Percentiles rank a stretch among this genome's conserved stretches.
These are phyloP conservation scores for Saccopteryx leptura DNA, from an alignment of 2,113 vertebrate species.

Conservation along the genomic window DNA sequence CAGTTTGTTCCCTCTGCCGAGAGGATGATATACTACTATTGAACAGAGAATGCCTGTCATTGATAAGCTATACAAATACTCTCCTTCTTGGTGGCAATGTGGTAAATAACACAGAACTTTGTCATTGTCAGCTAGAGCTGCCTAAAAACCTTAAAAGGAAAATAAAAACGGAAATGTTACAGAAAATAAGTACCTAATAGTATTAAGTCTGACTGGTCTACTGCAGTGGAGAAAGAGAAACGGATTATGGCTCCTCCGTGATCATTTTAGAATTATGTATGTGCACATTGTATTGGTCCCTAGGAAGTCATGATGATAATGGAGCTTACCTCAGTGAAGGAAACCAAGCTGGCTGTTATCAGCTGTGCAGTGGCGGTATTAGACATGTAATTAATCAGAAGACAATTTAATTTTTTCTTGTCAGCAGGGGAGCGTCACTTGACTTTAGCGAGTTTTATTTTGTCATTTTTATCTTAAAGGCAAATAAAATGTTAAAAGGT, in stretches of 20 bases:
- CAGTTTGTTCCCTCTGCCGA: slow-evolving; percentile 58
- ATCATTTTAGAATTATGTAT: background rate
- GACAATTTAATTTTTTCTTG: slow-evolving; percentile 67
- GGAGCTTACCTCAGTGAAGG: background rate
- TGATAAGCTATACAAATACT: slow-evolving; percentile 72
- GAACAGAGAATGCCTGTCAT: slow-evolving; percentile 71
- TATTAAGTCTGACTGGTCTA: background rate
- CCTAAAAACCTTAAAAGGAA: slow-evolving; percentile 22
- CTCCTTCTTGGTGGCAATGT: background rate
- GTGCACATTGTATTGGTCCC: slow-evolving; percentile 24
- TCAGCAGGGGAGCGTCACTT: background rate
- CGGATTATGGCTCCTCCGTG: background rate
- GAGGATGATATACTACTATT: slow-evolving; percentile 13
- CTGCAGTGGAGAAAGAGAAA: slow-evolving; percentile 49
- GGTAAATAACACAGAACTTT: slow-evolving; percentile 59
- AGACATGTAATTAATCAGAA: slow-evolving; percentile 53
- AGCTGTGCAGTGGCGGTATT: background rate
- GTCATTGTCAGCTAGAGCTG: slow-evolving; percentile 24
- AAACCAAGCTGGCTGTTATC: slow-evolving; percentile 37
- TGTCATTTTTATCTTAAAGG: slow-evolving; percentile 73
- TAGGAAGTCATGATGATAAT: slow-evolving; percentile 23
- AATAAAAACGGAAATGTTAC: slow-evolving; percentile 53
- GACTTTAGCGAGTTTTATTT: slow-evolving; percentile 50
- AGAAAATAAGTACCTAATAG: slow-evolving; percentile 35
- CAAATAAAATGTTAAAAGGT: slow-evolving; percentile 45